These are phyloP conservation scores for Camptogramma bilineatum DNA, from an alignment of 2,888 invertebrate genomes.

Conservation along the genomic window DNA sequence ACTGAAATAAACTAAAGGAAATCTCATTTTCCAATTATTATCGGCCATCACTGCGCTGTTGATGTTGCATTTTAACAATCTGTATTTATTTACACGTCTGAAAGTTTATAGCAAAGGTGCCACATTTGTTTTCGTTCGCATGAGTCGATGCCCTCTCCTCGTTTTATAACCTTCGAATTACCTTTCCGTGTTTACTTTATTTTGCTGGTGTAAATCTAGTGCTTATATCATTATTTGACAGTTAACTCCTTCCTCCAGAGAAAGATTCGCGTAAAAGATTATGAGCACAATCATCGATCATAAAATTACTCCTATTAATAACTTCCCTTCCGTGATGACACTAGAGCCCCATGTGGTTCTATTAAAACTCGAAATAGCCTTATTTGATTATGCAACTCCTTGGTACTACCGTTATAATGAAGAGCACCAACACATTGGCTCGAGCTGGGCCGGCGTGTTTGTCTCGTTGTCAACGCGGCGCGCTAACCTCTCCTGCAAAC, in stretches of 20 bases:
- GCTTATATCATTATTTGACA: constrained; percentile 53
- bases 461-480: constrained; percentile 68
- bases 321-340: constrained; percentile 19
- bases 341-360: constrained; percentile 29
- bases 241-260: constrained; percentile 33
- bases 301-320: constrained; percentile 26
- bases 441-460: constrained; percentile 61
- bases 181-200: constrained; percentile 57
- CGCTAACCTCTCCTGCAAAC: constrained; percentile 68
- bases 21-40: constrained; percentile 28
- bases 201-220: constrained; percentile 53
- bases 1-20: constrained; percentile 28
- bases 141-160: constrained; percentile 65
- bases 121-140: constrained; percentile 56
- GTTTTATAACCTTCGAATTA: constrained; percentile 56
- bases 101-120: constrained; percentile 44
- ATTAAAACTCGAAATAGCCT: constrained; percentile 42
- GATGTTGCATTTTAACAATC: constrained; percentile 27
- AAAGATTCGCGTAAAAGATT: constrained; percentile 23
- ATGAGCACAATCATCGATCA: constrained; percentile 15
- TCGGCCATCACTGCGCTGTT: constrained; percentile 27
- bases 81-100: constrained; percentile 35
- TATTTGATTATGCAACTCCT: constrained; percentile 51
- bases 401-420: constrained; percentile 53
- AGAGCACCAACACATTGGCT: constrained; percentile 60